A percentile compares a stretch with the other conserved stretches of the same genome.
Conservation (phyloP, 2,797 vertebrate genomes). For the Cynopterus sphinx region DNA sequence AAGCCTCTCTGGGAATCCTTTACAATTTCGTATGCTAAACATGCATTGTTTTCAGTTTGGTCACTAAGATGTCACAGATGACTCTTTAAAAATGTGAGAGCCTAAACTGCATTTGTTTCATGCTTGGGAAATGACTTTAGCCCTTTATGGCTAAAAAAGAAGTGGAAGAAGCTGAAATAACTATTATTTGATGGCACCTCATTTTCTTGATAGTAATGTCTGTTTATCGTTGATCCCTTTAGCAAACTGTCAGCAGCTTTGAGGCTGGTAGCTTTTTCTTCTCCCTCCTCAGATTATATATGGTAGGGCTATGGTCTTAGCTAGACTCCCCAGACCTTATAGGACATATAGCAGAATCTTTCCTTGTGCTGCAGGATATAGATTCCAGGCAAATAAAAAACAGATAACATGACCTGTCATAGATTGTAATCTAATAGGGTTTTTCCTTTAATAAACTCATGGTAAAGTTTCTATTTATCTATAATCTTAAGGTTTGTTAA, state of each 20-base stretch:
- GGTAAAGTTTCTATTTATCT: background rate
- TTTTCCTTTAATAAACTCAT: background rate
- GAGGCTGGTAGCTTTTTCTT: background rate
- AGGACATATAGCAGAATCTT: background rate
- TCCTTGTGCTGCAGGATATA: background rate
- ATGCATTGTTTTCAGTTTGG: background rate
- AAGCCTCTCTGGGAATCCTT: slow-evolving; percentile 77
- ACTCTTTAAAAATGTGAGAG: background rate
- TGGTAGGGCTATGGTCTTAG: background rate
- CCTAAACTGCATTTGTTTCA: fast-evolving
- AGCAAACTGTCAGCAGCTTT: background rate
- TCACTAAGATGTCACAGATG: background rate
- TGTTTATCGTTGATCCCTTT: background rate
- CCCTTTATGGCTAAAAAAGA: background rate
- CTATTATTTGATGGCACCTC: background rate
- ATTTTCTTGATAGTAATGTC: background rate
- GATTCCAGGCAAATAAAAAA: background rate
- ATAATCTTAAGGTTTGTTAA: background rate
- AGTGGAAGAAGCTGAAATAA: background rate
- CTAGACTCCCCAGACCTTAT: background rate
- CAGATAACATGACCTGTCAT: background rate
- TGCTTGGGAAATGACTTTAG: background rate
- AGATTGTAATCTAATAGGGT: background rate
- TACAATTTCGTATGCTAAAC: fast-evolving
- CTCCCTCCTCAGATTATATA: background rate